phyloP scores from a whole-genome alignment of 2,113 vertebrate genomes.

The Perccottus glenii region DNA sequence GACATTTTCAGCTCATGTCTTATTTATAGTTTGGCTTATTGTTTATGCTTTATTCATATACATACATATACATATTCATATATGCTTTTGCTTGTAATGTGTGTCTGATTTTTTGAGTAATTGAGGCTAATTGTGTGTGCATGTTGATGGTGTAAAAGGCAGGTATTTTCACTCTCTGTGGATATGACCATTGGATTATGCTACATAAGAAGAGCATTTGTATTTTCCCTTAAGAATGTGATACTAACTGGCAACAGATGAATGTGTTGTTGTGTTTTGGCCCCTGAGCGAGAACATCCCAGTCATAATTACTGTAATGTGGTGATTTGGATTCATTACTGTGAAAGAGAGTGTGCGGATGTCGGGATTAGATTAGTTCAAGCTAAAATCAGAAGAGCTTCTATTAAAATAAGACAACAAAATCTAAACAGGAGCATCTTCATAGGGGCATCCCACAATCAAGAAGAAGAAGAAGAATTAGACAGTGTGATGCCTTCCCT shows the following conservation, averaged over 20 bases:
- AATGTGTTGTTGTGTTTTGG: conserved; percentile 30
- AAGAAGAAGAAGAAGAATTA: too few species aligned
- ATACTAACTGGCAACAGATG: conserved; percentile 21
- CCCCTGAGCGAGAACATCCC: conserved; percentile 38
- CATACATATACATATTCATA: too few species aligned
- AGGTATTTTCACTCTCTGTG: conserved; percentile 39
- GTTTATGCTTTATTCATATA: conserved; percentile 63
- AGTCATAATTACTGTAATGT: conserved; percentile 32
- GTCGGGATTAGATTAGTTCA: conserved; percentile 16
- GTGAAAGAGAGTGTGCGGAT: conserved; percentile 13
- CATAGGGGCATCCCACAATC: conserved; percentile 4
- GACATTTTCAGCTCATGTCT: conserved; percentile 67
- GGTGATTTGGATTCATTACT: conserved; percentile 41
- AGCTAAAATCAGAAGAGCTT: background rate
- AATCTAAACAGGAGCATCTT: conserved; percentile 19
- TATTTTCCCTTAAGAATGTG: conserved; percentile 29
- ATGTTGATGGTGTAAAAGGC: conserved; percentile 36
- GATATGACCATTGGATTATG: conserved; percentile 35
- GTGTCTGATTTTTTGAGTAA: conserved; percentile 68
- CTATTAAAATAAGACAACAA: conserved; percentile 7
- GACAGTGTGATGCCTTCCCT: background rate
- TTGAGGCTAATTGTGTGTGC: conserved; percentile 58
- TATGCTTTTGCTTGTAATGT: conserved; percentile 42
- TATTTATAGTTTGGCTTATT: conserved; percentile 65
- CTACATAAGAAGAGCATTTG: conserved; percentile 40